A percentile compares a stretch with the other conserved stretches of the same genome.
Evolutionary conservation across 2,113 vertebrate species (phyloP).

Genomic region (Xyliphius kryptos): DNA sequence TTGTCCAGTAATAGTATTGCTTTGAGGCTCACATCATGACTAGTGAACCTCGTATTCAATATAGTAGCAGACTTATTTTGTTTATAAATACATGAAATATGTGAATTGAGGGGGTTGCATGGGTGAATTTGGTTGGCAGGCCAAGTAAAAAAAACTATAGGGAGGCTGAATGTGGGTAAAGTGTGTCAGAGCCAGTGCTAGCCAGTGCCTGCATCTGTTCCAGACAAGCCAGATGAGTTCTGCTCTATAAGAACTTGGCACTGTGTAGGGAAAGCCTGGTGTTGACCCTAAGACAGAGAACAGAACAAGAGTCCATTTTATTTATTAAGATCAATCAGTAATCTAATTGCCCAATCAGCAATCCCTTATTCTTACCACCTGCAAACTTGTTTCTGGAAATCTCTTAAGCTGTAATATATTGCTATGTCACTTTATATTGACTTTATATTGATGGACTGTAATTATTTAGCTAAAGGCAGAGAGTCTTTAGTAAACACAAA

Average conservation of each 20-base stretch:
- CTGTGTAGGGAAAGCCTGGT: constrained; percentile 44
- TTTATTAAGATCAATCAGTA: constrained; percentile 22
- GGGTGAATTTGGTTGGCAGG: constrained; percentile 33
- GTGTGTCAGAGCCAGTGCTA: constrained; percentile 50
- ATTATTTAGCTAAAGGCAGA: too few species aligned
- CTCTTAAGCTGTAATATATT: too few species aligned
- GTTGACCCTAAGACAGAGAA: constrained; percentile 30
- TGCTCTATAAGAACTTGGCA: constrained; percentile 65
- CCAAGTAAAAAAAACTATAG: constrained; percentile 33
- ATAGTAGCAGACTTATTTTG: constrained; percentile 35
- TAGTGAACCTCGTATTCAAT: constrained; percentile 15
- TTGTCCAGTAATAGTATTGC: not conserved
- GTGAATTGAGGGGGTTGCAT: too few species aligned
- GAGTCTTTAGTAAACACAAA: too few species aligned
- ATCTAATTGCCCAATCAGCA: constrained; percentile 4
- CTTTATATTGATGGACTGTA: too few species aligned
- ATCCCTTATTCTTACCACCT: not conserved
- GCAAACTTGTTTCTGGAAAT: too few species aligned
- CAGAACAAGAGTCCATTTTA: too few species aligned
- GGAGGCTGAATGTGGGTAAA: not conserved
- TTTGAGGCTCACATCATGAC: not conserved
- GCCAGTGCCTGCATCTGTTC: constrained; percentile 49
- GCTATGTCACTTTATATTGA: too few species aligned
- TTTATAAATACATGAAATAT: too few species aligned
- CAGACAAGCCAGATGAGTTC: constrained; percentile 54